These are phyloP conservation scores for Tetragonula carbonaria DNA, from an alignment of 2,888 invertebrate species.

Conservation along the genomic window DNA sequence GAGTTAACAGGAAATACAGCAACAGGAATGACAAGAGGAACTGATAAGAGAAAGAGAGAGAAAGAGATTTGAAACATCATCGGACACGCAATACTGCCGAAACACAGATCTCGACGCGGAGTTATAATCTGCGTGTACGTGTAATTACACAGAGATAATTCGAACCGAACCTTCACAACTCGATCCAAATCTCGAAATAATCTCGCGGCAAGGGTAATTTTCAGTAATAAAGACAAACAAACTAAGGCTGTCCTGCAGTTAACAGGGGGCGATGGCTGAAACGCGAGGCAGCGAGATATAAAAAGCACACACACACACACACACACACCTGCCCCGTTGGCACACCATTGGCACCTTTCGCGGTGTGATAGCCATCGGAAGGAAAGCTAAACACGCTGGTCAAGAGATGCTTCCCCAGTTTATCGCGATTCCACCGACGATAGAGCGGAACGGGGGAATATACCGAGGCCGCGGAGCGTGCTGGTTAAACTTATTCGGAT, in stretches of 20 bases:
- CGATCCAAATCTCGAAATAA: neutral
- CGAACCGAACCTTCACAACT: too few relatives aligned
- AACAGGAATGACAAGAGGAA: too few relatives aligned
- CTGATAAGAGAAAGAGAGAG: too few relatives aligned
- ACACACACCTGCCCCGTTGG: neutral
- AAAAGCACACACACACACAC: too few relatives aligned
- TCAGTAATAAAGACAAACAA: slow-evolving; percentile 6
- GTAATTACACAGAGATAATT: neutral
- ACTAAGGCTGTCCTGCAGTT: too few relatives aligned
- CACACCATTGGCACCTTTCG: slow-evolving; percentile 45
- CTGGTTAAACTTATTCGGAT: slow-evolving; percentile 54
- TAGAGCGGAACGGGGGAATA: slow-evolving; percentile 33
- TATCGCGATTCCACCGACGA: slow-evolving; percentile 46
- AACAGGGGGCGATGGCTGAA: too few relatives aligned
- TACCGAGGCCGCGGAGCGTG: slow-evolving; percentile 23
- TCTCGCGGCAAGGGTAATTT: neutral
- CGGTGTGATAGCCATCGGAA: slow-evolving; percentile 40
- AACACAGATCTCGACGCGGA: too few relatives aligned
- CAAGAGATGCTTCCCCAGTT: slow-evolving; percentile 19
- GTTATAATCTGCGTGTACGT: too few relatives aligned
- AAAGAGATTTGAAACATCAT: too few relatives aligned
- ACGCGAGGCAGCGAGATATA: too few relatives aligned
- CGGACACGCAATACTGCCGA: too few relatives aligned
- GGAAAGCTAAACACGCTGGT: slow-evolving; percentile 18
- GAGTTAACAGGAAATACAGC: too few relatives aligned